These are phyloP conservation scores for Procambarus virginalis DNA, from an alignment of 1,140 invertebrate genomes.

Conservation along the genomic window DNA sequence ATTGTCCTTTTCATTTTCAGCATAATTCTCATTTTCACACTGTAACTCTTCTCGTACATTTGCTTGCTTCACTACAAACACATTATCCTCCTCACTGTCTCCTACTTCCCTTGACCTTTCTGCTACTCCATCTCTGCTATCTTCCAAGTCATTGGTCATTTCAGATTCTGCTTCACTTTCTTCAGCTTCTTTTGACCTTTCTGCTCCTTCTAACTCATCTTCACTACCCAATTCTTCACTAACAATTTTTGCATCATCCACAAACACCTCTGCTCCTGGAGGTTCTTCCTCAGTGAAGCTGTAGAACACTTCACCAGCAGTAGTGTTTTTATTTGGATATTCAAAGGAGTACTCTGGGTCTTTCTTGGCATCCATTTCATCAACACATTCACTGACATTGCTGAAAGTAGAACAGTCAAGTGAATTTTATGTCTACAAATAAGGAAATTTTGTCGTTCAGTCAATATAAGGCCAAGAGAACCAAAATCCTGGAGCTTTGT, in stretches of 20 bases:
- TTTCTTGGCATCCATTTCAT: neutral
- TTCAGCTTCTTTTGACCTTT: neutral
- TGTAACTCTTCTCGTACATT: neutral
- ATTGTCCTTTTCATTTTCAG: neutral
- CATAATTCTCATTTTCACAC: neutral
- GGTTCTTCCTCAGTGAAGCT: slow-evolving; percentile 34
- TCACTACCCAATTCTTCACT: neutral
- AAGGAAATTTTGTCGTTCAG: neutral
- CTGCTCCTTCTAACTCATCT: slow-evolving; percentile 7
- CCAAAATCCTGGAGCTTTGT: neutral
- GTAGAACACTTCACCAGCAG: slow-evolving; percentile 25
- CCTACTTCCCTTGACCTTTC: slow-evolving; percentile 18
- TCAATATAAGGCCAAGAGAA: neutral
- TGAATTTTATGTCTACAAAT: neutral
- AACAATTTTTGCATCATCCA: neutral
- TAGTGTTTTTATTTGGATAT: neutral
- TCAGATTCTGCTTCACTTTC: neutral
- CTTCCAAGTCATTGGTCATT: neutral
- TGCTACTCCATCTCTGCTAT: neutral
- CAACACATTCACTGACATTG: neutral
- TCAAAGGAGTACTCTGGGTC: slow-evolving; percentile 7
- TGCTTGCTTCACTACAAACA: neutral
- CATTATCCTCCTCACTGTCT: neutral
- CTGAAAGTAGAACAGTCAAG: neutral
- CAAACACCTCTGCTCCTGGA: neutral